phyloP scores from a whole-genome alignment of 2,888 invertebrate genomes.

The Hecatera dysodea region DNA sequence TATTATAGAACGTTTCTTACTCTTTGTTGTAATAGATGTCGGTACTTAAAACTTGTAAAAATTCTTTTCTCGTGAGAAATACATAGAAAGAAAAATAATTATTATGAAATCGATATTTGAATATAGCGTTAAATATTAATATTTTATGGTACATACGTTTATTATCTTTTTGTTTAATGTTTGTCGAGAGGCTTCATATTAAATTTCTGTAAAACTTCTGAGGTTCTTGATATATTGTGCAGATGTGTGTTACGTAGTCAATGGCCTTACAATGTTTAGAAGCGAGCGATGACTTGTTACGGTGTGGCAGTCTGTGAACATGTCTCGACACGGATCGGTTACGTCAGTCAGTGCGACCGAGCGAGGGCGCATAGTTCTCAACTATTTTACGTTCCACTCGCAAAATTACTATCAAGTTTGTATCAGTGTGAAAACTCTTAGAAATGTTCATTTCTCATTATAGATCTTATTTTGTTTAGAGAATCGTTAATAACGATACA shows the following conservation, averaged over 20 bases:
- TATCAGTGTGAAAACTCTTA: conserved; percentile 51
- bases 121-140: conserved; percentile 82
- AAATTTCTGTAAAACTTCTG: conserved; percentile 76
- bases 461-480: conserved; percentile 64
- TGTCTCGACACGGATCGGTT: conserved; percentile 50
- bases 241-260: conserved; percentile 77
- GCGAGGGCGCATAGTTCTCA: conserved; percentile 52
- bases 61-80: conserved; percentile 74
- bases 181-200: conserved; percentile 76
- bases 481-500: conserved; percentile 74
- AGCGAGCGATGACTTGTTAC: conserved; percentile 67
- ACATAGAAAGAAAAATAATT: conserved; percentile 79
- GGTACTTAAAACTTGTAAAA: conserved; percentile 84
- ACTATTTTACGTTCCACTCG: conserved; percentile 72
- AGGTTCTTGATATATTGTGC: conserved; percentile 74
- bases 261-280: conserved; percentile 75
- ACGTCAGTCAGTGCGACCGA: conserved; percentile 38
- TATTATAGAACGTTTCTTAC: conserved; percentile 72
- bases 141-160: conserved; percentile 79
- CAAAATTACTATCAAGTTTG: conserved; percentile 63
- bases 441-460: conserved; percentile 50
- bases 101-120: conserved; percentile 79
- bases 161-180: conserved; percentile 72
- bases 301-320: conserved; percentile 65
- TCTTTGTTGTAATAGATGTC: conserved; percentile 81